phyloP scores from a whole-genome alignment of 2,113 vertebrate species.

The Myrmecophaga tridactyla region DNA sequence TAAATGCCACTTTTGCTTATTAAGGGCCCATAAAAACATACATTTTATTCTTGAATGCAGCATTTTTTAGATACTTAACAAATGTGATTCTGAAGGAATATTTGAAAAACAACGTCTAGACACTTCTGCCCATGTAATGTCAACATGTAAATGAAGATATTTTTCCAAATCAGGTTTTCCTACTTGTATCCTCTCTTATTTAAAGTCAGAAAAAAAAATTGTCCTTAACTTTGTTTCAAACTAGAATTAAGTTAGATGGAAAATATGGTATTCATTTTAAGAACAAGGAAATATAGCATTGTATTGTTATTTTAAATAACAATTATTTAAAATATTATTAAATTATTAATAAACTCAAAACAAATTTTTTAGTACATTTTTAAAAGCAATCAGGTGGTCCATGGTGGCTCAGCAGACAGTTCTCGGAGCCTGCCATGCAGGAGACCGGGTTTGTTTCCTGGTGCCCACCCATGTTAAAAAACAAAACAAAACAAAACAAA shows the following conservation, averaged over 20 bases:
- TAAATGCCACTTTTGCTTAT: constrained; percentile 82
- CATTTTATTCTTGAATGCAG: constrained; percentile 68
- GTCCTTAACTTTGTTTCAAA: not conserved
- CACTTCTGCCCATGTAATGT: not conserved
- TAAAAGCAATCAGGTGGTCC: too few species aligned
- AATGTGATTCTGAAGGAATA: constrained; percentile 29
- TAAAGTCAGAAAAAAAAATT: not conserved
- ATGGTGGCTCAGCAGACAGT: too few species aligned
- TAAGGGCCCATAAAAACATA: constrained; percentile 81
- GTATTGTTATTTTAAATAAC: not conserved
- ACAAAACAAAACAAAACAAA: too few species aligned
- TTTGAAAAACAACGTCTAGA: constrained; percentile 34
- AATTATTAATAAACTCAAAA: not conserved
- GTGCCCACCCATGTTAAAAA: too few species aligned
- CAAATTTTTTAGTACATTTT: not conserved
- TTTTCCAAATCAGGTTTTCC: not conserved
- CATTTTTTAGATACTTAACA: constrained; percentile 57
- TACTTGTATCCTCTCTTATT: not conserved
- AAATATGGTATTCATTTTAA: not conserved
- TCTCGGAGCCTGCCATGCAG: too few species aligned
- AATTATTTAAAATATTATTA: too few species aligned
- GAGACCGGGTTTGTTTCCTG: too few species aligned
- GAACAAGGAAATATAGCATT: not conserved
- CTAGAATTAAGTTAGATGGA: not conserved
- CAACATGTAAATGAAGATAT: not conserved